phyloP scores from a whole-genome alignment of 2,113 vertebrate species.

The Gadus chalcogrammus region DNA sequence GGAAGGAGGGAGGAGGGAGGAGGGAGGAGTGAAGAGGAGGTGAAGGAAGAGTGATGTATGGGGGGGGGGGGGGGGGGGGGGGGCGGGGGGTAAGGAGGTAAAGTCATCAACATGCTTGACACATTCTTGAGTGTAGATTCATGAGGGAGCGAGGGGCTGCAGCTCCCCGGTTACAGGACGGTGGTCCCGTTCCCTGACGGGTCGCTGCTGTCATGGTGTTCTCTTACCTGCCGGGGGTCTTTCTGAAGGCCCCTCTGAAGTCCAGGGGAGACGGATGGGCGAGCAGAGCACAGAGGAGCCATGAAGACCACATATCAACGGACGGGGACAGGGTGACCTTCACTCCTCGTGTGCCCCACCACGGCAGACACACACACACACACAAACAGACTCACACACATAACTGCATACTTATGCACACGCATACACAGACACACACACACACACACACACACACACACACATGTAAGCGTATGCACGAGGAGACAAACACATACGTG shows the following conservation, averaged over 20 bases:
- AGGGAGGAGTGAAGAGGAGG: too few relatives aligned
- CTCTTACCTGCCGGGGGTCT: not conserved
- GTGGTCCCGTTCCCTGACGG: not conserved
- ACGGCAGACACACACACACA: not conserved
- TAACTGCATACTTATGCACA: not conserved
- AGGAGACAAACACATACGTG: constrained; percentile 9
- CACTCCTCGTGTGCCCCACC: not conserved
- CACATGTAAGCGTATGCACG: constrained; percentile 13
- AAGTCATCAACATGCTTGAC: not conserved
- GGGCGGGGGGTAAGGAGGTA: not conserved
- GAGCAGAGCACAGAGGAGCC: not conserved
- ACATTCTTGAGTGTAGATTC: not conserved
- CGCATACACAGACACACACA: not conserved
- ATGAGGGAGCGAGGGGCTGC: not conserved
- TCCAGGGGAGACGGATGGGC: not conserved
- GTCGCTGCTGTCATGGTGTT: not conserved
- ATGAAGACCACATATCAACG: not conserved
- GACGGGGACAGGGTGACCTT: not conserved
- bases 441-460: constrained; percentile 16
- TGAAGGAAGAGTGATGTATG: too few relatives aligned
- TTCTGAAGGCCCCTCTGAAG: not conserved
- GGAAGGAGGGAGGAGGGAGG: not conserved
- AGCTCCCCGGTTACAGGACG: not conserved
- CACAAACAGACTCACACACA: constrained; percentile 12
- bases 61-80: too few relatives aligned